Percentiles rank a stretch among this genome's conserved stretches.
phyloP scores from a whole-genome alignment of 2,113 vertebrate species.

The Eclectus roratus region DNA sequence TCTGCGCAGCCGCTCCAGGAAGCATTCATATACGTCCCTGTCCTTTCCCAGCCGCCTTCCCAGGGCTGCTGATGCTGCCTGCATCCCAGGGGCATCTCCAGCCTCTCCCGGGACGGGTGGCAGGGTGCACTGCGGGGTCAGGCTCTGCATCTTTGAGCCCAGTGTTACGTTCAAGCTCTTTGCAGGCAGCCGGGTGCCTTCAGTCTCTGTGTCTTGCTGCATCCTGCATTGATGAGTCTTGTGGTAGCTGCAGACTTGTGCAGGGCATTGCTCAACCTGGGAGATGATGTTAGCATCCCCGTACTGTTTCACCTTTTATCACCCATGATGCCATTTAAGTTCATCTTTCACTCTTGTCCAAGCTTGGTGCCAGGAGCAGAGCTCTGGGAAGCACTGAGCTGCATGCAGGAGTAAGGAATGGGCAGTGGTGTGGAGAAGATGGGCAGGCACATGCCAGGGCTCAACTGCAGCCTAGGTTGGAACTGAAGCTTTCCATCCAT shows the following conservation, averaged over 20 bases:
- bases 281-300: neutral
- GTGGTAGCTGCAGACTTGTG: neutral
- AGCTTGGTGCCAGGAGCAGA: neutral
- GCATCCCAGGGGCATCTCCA: neutral
- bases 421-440: fast-evolving
- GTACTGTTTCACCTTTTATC: neutral
- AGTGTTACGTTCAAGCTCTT: fast-evolving
- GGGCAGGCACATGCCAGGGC: neutral
- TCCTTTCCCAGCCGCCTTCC: neutral
- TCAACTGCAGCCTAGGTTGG: neutral
- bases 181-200: neutral
- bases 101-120: neutral
- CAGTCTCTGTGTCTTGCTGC: neutral
- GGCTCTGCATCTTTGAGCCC: neutral
- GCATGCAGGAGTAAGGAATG: neutral
- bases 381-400: neutral
- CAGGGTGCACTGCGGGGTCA: fast-evolving
- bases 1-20: neutral
- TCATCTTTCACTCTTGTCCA: fast-evolving
- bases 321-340: fast-evolving
- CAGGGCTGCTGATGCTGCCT: neutral
- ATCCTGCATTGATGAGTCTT: fast-evolving
- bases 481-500: neutral
- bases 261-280: neutral
- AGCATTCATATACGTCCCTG: neutral